A percentile compares a stretch with the other conserved stretches of the same genome.
Conservation (phyloP, 2,113 vertebrate genomes). For the Mesocricetus auratus region DNA sequence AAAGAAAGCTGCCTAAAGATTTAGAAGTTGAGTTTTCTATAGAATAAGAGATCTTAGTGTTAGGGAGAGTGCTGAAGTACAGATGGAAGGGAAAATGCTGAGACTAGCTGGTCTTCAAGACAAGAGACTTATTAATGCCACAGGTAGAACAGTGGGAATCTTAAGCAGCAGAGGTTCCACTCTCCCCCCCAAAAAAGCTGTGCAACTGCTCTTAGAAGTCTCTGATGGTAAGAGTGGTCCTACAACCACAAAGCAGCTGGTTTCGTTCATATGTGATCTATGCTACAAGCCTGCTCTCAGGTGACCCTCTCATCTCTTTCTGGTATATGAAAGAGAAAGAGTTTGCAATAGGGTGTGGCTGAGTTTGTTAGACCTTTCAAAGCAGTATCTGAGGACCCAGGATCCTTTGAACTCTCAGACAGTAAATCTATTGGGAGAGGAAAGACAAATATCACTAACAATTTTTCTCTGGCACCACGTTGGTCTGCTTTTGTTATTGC, state of each 20-base stretch:
- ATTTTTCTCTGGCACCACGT: background rate
- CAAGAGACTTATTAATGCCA: background rate
- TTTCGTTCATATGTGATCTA: background rate
- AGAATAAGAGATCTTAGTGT: background rate
- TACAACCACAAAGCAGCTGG: background rate
- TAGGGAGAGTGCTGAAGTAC: background rate
- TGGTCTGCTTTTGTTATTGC: background rate
- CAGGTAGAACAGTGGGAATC: background rate
- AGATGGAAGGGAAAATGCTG: background rate
- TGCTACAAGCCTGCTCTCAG: background rate
- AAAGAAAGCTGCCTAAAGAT: constrained; percentile 9
- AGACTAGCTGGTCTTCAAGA: background rate
- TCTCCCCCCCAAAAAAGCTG: background rate
- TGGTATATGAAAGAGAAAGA: background rate
- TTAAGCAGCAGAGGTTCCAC: too few species aligned
- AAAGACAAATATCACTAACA: background rate
- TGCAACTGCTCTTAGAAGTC: background rate
- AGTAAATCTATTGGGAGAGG: constrained; percentile 21
- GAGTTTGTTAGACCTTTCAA: background rate
- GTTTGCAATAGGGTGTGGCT: background rate
- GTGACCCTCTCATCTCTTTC: background rate
- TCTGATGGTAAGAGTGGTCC: too few species aligned
- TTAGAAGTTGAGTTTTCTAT: constrained; percentile 1
- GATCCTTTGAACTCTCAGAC: constrained; percentile 14
- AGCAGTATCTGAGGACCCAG: background rate